Conservation (phyloP, 2,113 vertebrate species). For the Callaeas wilsoni region DNA sequence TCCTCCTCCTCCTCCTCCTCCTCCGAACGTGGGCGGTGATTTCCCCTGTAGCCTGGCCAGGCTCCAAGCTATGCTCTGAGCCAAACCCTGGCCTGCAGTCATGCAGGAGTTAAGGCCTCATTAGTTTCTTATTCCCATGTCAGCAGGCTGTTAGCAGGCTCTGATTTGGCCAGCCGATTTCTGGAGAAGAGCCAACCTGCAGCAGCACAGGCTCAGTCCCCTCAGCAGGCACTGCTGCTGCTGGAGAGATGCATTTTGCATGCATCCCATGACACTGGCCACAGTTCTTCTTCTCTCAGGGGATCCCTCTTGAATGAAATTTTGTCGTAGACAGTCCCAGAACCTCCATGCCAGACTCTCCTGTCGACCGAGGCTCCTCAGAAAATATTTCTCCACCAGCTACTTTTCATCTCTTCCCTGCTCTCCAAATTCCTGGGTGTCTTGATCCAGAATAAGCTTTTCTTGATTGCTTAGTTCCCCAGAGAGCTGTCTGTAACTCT, state of each 20-base stretch:
- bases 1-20: not conserved
- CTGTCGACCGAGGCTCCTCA: fast-evolving
- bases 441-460: not conserved
- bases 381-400: not conserved
- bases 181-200: constrained; percentile 5
- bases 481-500: not conserved
- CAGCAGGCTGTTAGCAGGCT: constrained; percentile 55
- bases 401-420: not conserved
- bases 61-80: not conserved
- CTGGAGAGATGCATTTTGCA: not conserved
- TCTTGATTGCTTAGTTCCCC: not conserved
- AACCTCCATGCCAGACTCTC: not conserved
- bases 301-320: not conserved
- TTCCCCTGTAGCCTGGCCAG: not conserved
- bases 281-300: not conserved
- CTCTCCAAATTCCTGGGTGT: not conserved
- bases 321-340: not conserved
- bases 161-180: not conserved
- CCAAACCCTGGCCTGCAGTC: constrained; percentile 33
- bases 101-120: constrained; percentile 47
- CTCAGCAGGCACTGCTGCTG: not conserved
- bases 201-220: not conserved
- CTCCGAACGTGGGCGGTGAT: not conserved
- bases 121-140: constrained; percentile 53
- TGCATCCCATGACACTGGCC: not conserved